These are phyloP conservation scores for Sapayoa aenigma DNA, from an alignment of 2,113 vertebrate species.

Conservation along the genomic window DNA sequence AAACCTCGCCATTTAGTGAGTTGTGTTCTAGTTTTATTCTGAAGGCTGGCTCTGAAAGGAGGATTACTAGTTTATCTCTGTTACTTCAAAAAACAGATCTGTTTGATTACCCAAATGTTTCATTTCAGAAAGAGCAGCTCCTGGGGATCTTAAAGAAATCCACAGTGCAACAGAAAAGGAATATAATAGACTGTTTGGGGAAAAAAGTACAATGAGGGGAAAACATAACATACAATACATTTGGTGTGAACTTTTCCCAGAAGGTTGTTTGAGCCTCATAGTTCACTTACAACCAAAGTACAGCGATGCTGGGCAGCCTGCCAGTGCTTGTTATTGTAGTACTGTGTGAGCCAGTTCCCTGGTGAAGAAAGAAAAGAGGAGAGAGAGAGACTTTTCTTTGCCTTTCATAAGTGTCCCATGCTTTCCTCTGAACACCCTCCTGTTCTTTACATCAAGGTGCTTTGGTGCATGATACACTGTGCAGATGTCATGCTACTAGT, in stretches of 20 bases:
- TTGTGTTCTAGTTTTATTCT: not conserved
- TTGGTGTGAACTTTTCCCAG: slow-evolving; percentile 43
- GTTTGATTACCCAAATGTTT: not conserved
- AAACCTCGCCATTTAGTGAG: not conserved
- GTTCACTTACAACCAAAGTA: slow-evolving; percentile 6
- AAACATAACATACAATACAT: not conserved
- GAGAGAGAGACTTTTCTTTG: not conserved
- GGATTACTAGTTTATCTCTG: slow-evolving; percentile 1
- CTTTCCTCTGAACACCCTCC: not conserved
- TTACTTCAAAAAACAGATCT: slow-evolving; percentile 31
- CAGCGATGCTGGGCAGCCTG: not conserved
- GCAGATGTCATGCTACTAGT: not conserved
- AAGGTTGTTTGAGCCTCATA: slow-evolving; percentile 17
- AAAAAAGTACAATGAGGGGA: not conserved
- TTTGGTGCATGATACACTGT: not conserved
- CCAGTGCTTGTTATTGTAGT: slow-evolving; percentile 40
- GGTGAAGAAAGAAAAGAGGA: not conserved
- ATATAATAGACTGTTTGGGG: not conserved
- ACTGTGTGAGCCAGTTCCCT: slow-evolving; percentile 1
- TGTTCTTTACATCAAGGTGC: not conserved
- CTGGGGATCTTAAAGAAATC: not conserved
- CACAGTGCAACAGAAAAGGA: not conserved
- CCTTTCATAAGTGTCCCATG: not conserved
- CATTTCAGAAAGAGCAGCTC: not conserved
- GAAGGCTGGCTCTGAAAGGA: not conserved